phyloP scores from a whole-genome alignment of 2,797 vertebrate genomes.

The Xenops minutus region DNA sequence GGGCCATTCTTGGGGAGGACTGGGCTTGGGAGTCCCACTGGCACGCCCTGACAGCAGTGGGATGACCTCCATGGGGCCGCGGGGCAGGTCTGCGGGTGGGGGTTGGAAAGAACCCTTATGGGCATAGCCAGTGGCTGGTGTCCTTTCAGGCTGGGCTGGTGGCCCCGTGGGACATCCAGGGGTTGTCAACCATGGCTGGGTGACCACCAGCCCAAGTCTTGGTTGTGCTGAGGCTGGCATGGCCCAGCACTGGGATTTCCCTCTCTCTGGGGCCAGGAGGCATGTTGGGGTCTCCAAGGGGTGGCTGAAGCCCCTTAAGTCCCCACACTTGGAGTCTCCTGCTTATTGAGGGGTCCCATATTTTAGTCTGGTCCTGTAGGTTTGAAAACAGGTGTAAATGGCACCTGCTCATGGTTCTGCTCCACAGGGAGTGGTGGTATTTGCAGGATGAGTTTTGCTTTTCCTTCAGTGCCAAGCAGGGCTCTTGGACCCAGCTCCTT shows the following conservation, averaged over 20 bases:
- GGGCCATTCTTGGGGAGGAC: slow-evolving; percentile 73
- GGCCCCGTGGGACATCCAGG: background rate
- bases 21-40: background rate
- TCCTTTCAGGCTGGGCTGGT: background rate
- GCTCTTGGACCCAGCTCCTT: accelerated
- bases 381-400: background rate
- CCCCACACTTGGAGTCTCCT: accelerated
- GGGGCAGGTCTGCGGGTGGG: accelerated
- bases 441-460: background rate
- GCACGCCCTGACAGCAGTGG: accelerated
- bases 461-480: accelerated
- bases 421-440: accelerated
- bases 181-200: background rate
- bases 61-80: accelerated
- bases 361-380: background rate
- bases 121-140: background rate
- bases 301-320: accelerated
- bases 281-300: accelerated
- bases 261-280: accelerated
- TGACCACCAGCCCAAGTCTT: background rate
- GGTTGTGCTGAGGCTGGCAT: background rate
- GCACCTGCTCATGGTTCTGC: background rate
- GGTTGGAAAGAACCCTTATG: accelerated
- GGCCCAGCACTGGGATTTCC: accelerated
- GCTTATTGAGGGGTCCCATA: accelerated